A percentile compares a stretch with the other conserved stretches of the same genome.
phyloP scores from a whole-genome alignment of 2,888 invertebrate species.

The Silvanus unidentatus region DNA sequence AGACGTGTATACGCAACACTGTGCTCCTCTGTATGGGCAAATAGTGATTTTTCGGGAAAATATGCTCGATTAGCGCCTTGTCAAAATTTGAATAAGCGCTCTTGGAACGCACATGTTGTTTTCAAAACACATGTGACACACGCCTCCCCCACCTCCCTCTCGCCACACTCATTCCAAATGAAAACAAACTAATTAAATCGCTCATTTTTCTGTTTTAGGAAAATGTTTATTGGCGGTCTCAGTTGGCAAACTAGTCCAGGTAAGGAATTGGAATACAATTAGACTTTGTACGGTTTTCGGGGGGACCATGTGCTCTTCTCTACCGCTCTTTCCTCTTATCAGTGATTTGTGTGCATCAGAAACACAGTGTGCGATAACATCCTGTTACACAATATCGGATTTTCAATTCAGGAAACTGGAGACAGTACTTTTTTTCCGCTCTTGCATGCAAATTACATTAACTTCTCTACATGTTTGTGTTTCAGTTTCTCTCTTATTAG shows the following conservation, averaged over 20 bases:
- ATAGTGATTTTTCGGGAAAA: neutral
- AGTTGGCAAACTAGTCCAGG: constrained; percentile 99
- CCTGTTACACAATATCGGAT: no score
- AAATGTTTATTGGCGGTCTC: constrained; percentile 99
- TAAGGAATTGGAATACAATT: constrained; percentile 48
- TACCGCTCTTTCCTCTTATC: no score
- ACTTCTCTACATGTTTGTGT: no score
- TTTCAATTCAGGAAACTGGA: no score
- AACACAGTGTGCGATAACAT: constrained; percentile 8
- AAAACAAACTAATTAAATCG: constrained; percentile 3
- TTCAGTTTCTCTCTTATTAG: no score
- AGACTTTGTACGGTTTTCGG: neutral
- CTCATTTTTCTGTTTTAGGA: constrained; percentile 72
- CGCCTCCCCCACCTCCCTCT: constrained; percentile 13
- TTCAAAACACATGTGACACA: constrained; percentile 16
- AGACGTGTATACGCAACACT: constrained; percentile 16
- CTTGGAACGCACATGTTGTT: constrained; percentile 17
- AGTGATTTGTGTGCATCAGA: constrained; percentile 18
- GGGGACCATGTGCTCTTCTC: constrained; percentile 8
- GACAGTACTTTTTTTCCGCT: no score
- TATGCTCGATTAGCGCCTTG: constrained; percentile 2
- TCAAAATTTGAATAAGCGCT: constrained; percentile 8
- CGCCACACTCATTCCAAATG: constrained; percentile 3
- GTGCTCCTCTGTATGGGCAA: constrained; percentile 1
- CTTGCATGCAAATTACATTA: no score